Evolutionary conservation across 1,140 invertebrate species (phyloP).

Genomic region (Neodiprion virginianus): DNA sequence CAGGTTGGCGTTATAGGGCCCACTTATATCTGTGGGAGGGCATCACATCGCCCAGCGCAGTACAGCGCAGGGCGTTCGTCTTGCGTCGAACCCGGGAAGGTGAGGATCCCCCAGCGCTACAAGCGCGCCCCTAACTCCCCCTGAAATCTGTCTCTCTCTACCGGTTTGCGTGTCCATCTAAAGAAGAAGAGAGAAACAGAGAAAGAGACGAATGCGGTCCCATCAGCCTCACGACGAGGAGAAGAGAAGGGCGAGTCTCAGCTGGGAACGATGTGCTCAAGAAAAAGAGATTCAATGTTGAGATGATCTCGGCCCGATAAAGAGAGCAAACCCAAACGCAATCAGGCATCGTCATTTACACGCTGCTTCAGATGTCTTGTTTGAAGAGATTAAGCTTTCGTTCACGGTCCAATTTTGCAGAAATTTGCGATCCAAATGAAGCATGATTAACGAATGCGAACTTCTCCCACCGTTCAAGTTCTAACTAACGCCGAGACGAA

Average conservation of each 20-base stretch:
- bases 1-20: constrained; percentile 1
- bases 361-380: not conserved
- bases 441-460: no score
- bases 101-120: not conserved
- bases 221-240: not conserved
- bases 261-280: not conserved
- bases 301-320: not conserved
- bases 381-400: not conserved
- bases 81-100: not conserved
- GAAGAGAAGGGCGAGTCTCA: not conserved
- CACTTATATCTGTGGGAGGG: constrained; percentile 4
- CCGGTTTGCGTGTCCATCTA: not conserved
- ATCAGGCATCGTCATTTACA: not conserved
- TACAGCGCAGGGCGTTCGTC: not conserved
- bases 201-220: not conserved
- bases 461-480: no score
- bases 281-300: not conserved
- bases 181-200: not conserved
- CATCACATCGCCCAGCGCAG: not conserved
- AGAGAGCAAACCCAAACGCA: not conserved
- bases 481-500: no score
- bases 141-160: not conserved
- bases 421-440: no score
- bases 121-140: no score
- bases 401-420: no score